Evolutionary conservation across 2,888 invertebrate genomes (phyloP).

Genomic region (Drosophila birchii): DNA sequence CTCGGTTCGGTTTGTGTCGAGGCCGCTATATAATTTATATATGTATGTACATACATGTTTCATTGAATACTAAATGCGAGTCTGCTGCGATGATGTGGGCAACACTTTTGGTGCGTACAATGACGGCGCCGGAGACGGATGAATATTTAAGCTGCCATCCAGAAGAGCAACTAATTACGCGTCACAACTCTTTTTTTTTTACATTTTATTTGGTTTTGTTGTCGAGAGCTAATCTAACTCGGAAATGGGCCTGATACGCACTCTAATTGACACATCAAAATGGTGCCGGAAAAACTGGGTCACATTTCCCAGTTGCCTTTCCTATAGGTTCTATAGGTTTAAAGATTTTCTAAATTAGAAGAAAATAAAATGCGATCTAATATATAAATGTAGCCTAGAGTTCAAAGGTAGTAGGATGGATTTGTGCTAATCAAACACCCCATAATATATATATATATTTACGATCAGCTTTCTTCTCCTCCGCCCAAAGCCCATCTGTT

Average conservation of each 20-base stretch:
- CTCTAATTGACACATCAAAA: conserved; percentile 36
- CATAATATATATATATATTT: neutral
- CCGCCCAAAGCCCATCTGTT: neutral
- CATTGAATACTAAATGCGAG: conserved; percentile 25
- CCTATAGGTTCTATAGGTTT: neutral
- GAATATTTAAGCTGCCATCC: conserved; percentile 40
- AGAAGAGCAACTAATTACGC: conserved; percentile 34
- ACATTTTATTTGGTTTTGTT: neutral
- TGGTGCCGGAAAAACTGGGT: conserved; percentile 12
- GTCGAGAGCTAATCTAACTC: conserved; percentile 24
- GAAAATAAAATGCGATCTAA: neutral
- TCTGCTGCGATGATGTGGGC: conserved; percentile 34
- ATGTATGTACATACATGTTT: conserved; percentile 17
- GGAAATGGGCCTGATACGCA: conserved; percentile 24
- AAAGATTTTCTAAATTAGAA: neutral
- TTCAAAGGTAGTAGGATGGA: neutral
- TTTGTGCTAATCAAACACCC: neutral
- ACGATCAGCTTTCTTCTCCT: neutral
- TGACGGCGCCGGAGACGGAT: conserved; percentile 8
- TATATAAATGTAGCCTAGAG: neutral
- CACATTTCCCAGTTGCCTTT: neutral
- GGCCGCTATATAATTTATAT: conserved; percentile 36
- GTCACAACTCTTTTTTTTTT: conserved; percentile 16
- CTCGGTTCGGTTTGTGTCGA: conserved; percentile 29
- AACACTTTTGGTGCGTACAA: conserved; percentile 42